Evolutionary conservation across 2,797 vertebrate genomes (phyloP).

Genomic region (Eulemur rubriventer): DNA sequence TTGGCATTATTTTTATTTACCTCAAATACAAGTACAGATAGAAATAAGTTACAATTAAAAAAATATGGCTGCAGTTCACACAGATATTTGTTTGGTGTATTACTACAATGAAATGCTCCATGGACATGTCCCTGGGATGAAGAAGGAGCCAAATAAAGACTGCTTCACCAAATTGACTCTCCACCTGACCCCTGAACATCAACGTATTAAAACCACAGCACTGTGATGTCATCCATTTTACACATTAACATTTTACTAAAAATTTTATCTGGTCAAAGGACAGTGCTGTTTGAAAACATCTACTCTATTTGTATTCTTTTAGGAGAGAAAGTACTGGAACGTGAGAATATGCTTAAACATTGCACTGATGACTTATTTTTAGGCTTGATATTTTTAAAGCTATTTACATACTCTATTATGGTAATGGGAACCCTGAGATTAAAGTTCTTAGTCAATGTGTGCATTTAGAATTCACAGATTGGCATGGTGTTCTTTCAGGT

Average conservation of each 20-base stretch:
- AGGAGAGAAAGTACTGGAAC: not conserved
- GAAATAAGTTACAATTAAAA: not conserved
- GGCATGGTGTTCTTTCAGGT: not conserved
- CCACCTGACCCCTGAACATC: not conserved
- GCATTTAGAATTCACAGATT: not conserved
- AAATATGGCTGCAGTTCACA: not conserved
- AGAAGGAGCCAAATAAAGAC: not conserved
- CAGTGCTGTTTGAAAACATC: not conserved
- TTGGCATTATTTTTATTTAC: constrained; percentile 99
- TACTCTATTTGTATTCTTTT: not conserved
- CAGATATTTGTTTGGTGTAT: not conserved
- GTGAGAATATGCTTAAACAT: constrained; percentile 2
- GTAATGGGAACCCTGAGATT: not conserved
- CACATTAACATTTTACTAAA: constrained; percentile 19
- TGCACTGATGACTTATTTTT: constrained; percentile 25
- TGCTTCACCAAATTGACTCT: not conserved
- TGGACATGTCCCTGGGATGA: not conserved
- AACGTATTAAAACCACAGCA: constrained; percentile 20
- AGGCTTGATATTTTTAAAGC: not conserved
- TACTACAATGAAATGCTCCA: not conserved
- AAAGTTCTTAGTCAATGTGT: not conserved
- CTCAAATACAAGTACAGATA: constrained; percentile 82
- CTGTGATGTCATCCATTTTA: not conserved
- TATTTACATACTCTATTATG: not conserved
- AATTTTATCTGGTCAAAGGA: constrained; percentile 11